A percentile compares a stretch with the other conserved stretches of the same genome.
Conservation (phyloP, 2,888 invertebrate genomes). For the Pachycephus smyrnensis region DNA sequence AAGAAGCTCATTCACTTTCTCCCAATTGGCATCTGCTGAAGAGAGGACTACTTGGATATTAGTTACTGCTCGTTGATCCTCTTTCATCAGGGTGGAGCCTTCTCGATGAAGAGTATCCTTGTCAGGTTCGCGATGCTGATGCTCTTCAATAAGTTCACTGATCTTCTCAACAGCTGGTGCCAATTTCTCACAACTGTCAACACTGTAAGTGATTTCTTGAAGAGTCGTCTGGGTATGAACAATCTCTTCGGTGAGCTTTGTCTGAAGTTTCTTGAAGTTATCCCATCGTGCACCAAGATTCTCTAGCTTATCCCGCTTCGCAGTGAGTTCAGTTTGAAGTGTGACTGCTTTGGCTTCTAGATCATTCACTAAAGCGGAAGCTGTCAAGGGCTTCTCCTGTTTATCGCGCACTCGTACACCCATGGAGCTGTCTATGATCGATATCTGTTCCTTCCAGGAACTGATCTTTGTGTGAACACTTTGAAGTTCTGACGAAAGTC, state of each 20-base stretch:
- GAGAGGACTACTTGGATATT: slow-evolving; percentile 84
- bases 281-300: slow-evolving; percentile 82
- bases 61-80: slow-evolving; percentile 84
- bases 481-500: slow-evolving; percentile 78
- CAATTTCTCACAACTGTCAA: slow-evolving; percentile 68
- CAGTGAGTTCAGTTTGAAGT: slow-evolving; percentile 75
- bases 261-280: slow-evolving; percentile 81
- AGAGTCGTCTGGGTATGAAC: slow-evolving; percentile 72
- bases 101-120: slow-evolving; percentile 83
- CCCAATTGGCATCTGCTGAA: slow-evolving; percentile 84
- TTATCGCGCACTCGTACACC: slow-evolving; percentile 79
- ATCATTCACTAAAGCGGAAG: slow-evolving; percentile 78
- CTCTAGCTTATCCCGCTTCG: slow-evolving; percentile 76
- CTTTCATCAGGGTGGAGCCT: slow-evolving; percentile 83
- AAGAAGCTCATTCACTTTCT: slow-evolving; percentile 80
- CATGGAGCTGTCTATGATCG: slow-evolving; percentile 76
- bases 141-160: slow-evolving; percentile 69
- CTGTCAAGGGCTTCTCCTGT: slow-evolving; percentile 79
- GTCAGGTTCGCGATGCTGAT: slow-evolving; percentile 72
- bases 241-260: slow-evolving; percentile 76
- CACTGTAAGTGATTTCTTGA: slow-evolving; percentile 70
- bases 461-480: slow-evolving; percentile 76
- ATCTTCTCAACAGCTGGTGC: slow-evolving; percentile 69
- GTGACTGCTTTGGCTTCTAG: slow-evolving; percentile 79
- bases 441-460: slow-evolving; percentile 79